Base-by-base conservation (phyloP, 2,888 invertebrate genomes). In the Acleris laterana region DNA sequence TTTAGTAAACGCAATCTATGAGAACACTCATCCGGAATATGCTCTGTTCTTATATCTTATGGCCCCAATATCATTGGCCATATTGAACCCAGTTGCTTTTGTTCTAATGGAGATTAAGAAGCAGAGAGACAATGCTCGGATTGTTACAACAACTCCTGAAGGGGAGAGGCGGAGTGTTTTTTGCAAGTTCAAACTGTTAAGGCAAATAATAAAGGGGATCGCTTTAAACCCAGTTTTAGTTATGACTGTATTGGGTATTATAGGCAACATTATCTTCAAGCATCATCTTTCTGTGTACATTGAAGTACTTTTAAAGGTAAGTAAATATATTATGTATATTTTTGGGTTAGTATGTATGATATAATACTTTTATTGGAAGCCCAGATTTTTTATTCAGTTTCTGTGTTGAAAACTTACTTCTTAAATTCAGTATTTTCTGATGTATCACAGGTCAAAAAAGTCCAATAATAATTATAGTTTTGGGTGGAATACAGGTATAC, bases 61-160 rank as follows among this genome's bases (percentile, higher is more conserved):
- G 94, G 98, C 98, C 11, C 99, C 99, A 1, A 98, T 99, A 81
- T 98, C 98, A 50, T 90, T 99, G 69, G 97, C 97, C 1, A 95
- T 99, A 75, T 91, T 99, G 28, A 99, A 99, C 89, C 99, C 99
- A 0, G 94, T 99, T 71, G 97, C 97, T 22, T 97, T 99, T 85
- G 93, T 98, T 5, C 85, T 99, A 69, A 95, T 99, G 95, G 99
- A 99, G 91, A 95, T 98, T 53, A 93, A 94, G 69, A 95, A 94
- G 78, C 94, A 94, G 68, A 90, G 86, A 79, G 85, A 87, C 66
- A 79, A 77, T 67, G 71, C 77, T 19, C 79, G 79, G 71, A 70
- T 74, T 52, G 71, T 77, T 38, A 70, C 74, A 11, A 76, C 76
- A 42, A 70, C 74, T 7, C 75, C 76, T 20, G 75, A 73, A 28